Conservation (phyloP, 2,797 vertebrate species). For the Chelon labrosus region DNA sequence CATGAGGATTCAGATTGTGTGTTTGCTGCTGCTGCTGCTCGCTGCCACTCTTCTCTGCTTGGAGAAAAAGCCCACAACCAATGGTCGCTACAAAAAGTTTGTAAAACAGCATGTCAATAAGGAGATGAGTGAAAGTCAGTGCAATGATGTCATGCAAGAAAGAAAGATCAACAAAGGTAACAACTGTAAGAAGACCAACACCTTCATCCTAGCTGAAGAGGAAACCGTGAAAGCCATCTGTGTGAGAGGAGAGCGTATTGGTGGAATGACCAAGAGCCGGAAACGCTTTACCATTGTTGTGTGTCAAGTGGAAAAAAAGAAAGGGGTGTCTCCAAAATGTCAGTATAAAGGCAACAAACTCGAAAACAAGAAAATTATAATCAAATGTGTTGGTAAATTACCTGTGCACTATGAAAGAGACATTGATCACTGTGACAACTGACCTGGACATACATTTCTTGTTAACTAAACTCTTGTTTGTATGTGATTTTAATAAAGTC, state of each 20-base stretch:
- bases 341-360: not conserved
- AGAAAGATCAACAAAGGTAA: not conserved
- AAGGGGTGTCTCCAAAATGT: accelerated
- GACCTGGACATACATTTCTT: accelerated
- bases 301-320: not conserved
- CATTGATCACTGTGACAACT: constrained; percentile 7
- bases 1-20: constrained; percentile 16
- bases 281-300: not conserved
- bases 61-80: not conserved
- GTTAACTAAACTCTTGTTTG: constrained; percentile 3
- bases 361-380: not conserved
- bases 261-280: not conserved
- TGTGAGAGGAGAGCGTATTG: accelerated
- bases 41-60: not conserved
- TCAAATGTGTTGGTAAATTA: not conserved
- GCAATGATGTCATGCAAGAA: accelerated
- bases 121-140: accelerated
- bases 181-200: not conserved
- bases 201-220: not conserved
- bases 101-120: not conserved
- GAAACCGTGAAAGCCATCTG: not conserved
- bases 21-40: constrained; percentile 25
- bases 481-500: not conserved
- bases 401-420: constrained; percentile 29
- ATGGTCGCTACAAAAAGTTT: accelerated